Conservation (phyloP, 2,113 vertebrate genomes). For the Urocynchramus pylzowi region DNA sequence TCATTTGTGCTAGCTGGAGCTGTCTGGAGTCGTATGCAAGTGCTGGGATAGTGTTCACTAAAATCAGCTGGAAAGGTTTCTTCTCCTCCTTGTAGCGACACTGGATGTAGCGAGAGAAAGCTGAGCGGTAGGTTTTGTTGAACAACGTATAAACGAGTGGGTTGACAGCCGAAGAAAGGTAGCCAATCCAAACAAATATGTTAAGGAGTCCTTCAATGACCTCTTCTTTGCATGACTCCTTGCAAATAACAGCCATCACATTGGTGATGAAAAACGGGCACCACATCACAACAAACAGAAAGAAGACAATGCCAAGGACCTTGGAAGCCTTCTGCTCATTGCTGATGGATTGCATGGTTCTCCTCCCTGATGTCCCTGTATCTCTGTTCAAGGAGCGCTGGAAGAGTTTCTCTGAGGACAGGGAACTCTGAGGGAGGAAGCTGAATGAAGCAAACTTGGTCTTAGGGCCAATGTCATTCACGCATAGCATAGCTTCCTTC, state of each 20-base stretch:
- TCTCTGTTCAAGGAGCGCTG: constrained; percentile 84
- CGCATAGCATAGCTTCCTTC: constrained; percentile 87
- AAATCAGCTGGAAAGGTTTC: constrained; percentile 88
- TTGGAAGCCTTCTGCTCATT: constrained; percentile 97
- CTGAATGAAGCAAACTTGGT: constrained; percentile 85
- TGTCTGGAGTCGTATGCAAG: constrained; percentile 86
- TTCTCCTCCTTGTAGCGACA: constrained; percentile 88
- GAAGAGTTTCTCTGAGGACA: constrained; percentile 89
- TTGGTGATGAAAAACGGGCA: constrained; percentile 97
- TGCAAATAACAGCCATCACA: constrained; percentile 88
- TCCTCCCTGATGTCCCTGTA: constrained; percentile 70
- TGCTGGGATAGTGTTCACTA: constrained; percentile 92
- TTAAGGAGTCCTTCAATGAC: constrained; percentile 86
- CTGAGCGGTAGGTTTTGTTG: constrained; percentile 91
- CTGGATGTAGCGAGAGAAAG: constrained; percentile 88
- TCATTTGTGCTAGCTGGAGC: constrained; percentile 73
- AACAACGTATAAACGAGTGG: constrained; percentile 93
- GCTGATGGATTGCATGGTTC: constrained; percentile 93
- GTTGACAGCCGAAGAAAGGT: constrained; percentile 93
- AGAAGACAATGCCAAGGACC: constrained; percentile 95
- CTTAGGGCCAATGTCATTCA: constrained; percentile 83
- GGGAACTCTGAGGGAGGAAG: constrained; percentile 85
- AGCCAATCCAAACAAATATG: constrained; percentile 95
- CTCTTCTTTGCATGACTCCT: constrained; percentile 75
- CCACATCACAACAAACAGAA: constrained; percentile 98